Conservation (phyloP, 2,888 invertebrate genomes). For the Catocala nupta region DNA sequence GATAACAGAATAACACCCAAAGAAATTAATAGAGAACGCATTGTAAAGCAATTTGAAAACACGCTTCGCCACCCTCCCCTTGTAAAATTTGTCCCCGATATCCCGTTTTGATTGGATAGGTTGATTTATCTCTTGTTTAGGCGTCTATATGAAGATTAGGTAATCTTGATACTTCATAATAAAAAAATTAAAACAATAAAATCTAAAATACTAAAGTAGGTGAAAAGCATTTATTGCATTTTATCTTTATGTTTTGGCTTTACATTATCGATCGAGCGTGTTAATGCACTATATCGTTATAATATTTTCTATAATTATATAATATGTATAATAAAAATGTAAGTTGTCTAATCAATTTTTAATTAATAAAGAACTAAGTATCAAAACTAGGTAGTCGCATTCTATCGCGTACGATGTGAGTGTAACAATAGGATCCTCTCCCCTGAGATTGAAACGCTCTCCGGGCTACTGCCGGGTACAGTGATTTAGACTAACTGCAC, state of each 20-base stretch:
- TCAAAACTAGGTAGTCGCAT: slow-evolving; percentile 62
- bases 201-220: background rate
- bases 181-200: background rate
- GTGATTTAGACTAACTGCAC: slow-evolving; percentile 84
- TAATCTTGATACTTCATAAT: slow-evolving; percentile 67
- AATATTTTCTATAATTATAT: background rate
- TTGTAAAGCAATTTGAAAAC: slow-evolving; percentile 84
- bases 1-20: slow-evolving; percentile 33
- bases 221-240: too few relatives aligned
- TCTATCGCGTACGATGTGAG: slow-evolving; percentile 51
- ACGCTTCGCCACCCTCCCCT: slow-evolving; percentile 78
- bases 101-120: slow-evolving; percentile 84
- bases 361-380: slow-evolving; percentile 47
- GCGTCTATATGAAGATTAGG: slow-evolving; percentile 58
- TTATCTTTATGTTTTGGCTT: too few relatives aligned
- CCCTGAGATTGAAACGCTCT: slow-evolving; percentile 75
- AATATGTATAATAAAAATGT: too few relatives aligned
- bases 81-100: slow-evolving; percentile 84
- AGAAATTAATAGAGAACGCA: slow-evolving; percentile 79
- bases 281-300: background rate
- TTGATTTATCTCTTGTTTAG: slow-evolving; percentile 85
- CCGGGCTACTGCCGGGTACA: slow-evolving; percentile 69
- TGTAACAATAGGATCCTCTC: slow-evolving; percentile 70
- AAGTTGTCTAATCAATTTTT: too few relatives aligned
- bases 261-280: too few relatives aligned